phyloP scores from a whole-genome alignment of 2,888 invertebrate species.

The Lydus trimaculatus region DNA sequence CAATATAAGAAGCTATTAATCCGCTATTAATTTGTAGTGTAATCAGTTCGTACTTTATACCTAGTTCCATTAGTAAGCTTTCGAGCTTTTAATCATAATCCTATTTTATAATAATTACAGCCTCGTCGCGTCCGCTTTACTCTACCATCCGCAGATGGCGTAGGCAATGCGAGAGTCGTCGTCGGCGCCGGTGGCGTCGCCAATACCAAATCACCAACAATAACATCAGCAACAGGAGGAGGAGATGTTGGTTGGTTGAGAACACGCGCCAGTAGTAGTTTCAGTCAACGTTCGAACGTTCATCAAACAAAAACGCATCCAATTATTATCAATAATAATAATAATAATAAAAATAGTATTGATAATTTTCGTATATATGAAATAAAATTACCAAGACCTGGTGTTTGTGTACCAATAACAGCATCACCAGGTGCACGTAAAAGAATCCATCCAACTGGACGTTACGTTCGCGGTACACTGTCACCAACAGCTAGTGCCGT shows the following conservation, averaged over 20 bases:
- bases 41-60: background rate
- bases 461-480: conserved; percentile 59
- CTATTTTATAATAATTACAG: conserved; percentile 45
- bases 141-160: conserved; percentile 52
- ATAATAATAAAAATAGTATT: background rate
- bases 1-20: background rate
- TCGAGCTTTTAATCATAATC: background rate
- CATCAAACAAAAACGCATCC: conserved; percentile 35
- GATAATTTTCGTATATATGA: conserved; percentile 1
- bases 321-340: background rate
- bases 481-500: conserved; percentile 57
- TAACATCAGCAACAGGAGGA: conserved; percentile 45
- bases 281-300: conserved; percentile 44
- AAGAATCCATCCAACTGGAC: conserved; percentile 56
- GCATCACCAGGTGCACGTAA: conserved; percentile 52
- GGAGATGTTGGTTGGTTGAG: conserved; percentile 47
- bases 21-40: background rate
- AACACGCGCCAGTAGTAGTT: conserved; percentile 46
- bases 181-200: conserved; percentile 32
- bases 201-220: conserved; percentile 15
- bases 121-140: conserved; percentile 54
- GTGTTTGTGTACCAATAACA: conserved; percentile 45
- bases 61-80: background rate
- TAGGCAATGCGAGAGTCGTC: conserved; percentile 27
- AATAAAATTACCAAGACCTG: conserved; percentile 3